These are phyloP conservation scores for Agriopis marginaria DNA, from an alignment of 2,888 invertebrate genomes.

Conservation along the genomic window DNA sequence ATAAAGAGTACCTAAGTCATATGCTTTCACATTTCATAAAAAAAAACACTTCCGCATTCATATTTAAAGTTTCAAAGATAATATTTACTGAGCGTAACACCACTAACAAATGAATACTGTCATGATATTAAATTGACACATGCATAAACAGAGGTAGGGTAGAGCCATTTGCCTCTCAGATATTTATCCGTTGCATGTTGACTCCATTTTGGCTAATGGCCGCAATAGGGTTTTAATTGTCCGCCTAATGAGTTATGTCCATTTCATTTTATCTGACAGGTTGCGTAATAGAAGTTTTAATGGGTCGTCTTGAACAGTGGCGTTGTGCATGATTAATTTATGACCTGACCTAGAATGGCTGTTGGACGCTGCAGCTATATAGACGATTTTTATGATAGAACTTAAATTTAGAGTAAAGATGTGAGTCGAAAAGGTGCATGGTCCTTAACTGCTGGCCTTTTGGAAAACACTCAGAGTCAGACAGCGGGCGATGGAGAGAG, in stretches of 20 bases:
- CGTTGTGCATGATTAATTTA: neutral
- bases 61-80: too few relatives aligned
- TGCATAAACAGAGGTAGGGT: neutral
- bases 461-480: too few relatives aligned
- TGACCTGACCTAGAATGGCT: neutral
- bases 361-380: neutral
- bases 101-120: neutral
- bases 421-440: too few relatives aligned
- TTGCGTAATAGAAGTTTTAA: conserved; percentile 30
- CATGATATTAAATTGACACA: neutral
- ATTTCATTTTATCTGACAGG: conserved; percentile 31
- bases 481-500: too few relatives aligned
- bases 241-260: conserved; percentile 34
- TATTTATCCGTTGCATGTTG: conserved; percentile 19
- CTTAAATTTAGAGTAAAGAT: too few relatives aligned
- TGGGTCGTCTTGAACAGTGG: conserved; percentile 1
- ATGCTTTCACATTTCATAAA: too few relatives aligned
- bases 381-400: too few relatives aligned
- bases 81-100: too few relatives aligned
- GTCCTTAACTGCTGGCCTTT: too few relatives aligned
- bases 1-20: too few relatives aligned
- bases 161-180: neutral
- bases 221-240: conserved; percentile 32
- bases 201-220: conserved; percentile 40
- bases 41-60: too few relatives aligned